Evolutionary conservation across 2,113 vertebrate species (phyloP).

Genomic region (Meriones unguiculatus): DNA sequence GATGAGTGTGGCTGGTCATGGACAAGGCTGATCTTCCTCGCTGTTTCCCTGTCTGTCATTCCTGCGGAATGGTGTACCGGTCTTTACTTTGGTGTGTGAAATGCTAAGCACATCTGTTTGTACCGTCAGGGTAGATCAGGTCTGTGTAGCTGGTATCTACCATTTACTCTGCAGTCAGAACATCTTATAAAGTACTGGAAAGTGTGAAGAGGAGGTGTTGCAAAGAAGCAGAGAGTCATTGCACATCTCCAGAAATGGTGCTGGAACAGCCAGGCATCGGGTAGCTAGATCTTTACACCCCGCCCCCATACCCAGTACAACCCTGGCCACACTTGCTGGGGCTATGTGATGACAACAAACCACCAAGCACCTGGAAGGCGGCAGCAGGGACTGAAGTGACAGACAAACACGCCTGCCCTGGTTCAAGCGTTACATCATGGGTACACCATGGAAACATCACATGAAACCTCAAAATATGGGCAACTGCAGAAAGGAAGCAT

Average conservation of each 20-base stretch:
- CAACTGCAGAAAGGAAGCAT: not conserved
- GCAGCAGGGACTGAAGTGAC: not conserved
- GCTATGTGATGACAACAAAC: not conserved
- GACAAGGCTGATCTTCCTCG: not conserved
- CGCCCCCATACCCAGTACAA: not conserved
- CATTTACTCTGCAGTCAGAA: not conserved
- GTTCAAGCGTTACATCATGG: not conserved
- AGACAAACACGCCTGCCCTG: no score
- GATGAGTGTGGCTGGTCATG: accelerated
- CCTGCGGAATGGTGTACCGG: not conserved
- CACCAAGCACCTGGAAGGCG: not conserved
- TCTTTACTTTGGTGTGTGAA: not conserved
- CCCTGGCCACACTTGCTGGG: not conserved
- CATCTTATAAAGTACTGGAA: not conserved
- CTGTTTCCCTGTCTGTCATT: not conserved
- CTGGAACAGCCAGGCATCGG: not conserved
- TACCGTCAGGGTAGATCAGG: not conserved
- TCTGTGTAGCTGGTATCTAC: not conserved
- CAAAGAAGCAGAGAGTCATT: not conserved
- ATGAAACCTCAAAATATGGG: no score
- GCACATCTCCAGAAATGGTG: not conserved
- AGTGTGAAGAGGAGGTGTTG: not conserved
- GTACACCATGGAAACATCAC: not conserved
- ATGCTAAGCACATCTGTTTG: not conserved
- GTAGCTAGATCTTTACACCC: not conserved